Percentiles rank a stretch among this genome's conserved stretches.
These are phyloP conservation scores for Passer montanus DNA, from an alignment of 2,113 vertebrate genomes.

Conservation along the genomic window DNA sequence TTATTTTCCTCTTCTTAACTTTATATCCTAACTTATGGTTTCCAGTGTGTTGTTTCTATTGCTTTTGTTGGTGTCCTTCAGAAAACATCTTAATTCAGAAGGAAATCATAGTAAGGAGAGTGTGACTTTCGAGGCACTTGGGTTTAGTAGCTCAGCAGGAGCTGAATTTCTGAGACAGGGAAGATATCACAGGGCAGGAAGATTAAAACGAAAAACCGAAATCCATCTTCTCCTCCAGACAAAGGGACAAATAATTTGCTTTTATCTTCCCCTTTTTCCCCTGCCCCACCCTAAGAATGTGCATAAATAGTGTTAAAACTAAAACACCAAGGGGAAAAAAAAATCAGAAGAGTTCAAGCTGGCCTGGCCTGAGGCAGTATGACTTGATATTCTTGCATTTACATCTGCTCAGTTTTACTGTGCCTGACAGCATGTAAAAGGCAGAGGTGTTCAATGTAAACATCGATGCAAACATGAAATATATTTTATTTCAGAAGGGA, in stretches of 20 bases:
- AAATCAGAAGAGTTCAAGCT: background rate
- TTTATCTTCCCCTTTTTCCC: fast-evolving
- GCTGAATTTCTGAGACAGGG: background rate
- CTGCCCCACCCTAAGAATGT: fast-evolving
- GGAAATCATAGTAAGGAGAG: background rate
- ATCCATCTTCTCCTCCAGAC: background rate
- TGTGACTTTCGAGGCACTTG: background rate
- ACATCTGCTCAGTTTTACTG: background rate
- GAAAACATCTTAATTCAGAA: background rate
- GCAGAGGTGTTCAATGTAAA: background rate
- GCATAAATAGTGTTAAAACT: background rate
- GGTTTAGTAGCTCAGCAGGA: background rate
- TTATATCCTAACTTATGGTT: background rate
- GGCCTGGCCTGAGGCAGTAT: background rate
- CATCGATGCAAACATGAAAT: background rate
- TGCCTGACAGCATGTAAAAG: background rate
- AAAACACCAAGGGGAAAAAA: background rate
- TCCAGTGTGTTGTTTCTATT: background rate
- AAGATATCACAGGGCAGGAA: background rate
- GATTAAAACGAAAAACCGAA: background rate
- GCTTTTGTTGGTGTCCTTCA: background rate
- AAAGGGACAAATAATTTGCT: background rate
- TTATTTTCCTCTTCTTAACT: background rate
- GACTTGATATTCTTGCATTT: background rate
- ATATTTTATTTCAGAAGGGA: background rate